phyloP scores from a whole-genome alignment of 2,797 vertebrate species.

The Sebastes kiyomatsui region DNA sequence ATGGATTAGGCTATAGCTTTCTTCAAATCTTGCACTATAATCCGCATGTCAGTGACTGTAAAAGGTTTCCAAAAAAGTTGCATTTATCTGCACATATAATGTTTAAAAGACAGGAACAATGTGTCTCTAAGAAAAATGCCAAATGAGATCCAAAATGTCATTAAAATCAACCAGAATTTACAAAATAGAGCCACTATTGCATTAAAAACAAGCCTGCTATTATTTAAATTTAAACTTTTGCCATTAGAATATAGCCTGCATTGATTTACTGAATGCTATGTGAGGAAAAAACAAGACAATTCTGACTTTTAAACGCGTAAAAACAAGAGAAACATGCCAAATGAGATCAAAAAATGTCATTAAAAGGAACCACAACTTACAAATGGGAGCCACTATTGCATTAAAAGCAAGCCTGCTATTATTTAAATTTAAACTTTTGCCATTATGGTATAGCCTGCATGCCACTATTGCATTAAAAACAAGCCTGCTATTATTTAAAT shows the following conservation, averaged over 20 bases:
- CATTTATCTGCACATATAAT: conserved; percentile 2
- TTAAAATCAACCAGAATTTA: neutral
- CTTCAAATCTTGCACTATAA: conserved; percentile 19
- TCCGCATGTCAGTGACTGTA: conserved; percentile 27
- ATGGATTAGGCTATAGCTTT: conserved; percentile 27
- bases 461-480: neutral
- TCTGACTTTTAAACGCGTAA: conserved; percentile 17
- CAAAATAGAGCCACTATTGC: neutral
- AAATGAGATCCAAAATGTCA: neutral
- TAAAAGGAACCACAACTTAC: neutral
- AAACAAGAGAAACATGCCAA: neutral
- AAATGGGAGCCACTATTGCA: neutral
- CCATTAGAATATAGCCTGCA: neutral
- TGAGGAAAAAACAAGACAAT: neutral
- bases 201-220: neutral
- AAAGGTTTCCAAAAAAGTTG: conserved; percentile 1
- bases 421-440: neutral
- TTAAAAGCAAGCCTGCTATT: neutral
- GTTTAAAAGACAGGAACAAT: neutral
- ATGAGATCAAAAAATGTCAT: neutral
- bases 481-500: neutral
- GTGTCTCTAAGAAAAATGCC: neutral
- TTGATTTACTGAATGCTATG: neutral
- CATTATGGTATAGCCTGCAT: too few relatives aligned
- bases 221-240: neutral